phyloP scores from a whole-genome alignment of 1,140 invertebrate species.

The Lanistes nyassanus region DNA sequence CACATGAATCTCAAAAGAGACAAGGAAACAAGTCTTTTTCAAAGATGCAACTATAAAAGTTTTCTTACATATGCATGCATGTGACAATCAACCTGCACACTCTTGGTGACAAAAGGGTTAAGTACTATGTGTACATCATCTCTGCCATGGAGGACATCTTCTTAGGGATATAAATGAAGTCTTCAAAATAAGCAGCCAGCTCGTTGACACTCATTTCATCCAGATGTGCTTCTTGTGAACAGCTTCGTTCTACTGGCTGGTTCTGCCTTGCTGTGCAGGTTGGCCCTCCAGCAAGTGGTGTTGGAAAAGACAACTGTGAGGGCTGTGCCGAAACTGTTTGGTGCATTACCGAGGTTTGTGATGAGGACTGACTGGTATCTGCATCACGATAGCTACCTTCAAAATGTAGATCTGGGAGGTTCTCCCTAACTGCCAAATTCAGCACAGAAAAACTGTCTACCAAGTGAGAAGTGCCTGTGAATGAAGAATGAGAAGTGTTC shows the following conservation, averaged over 20 bases:
- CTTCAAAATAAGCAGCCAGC: constrained; percentile 64
- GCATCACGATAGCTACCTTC: constrained; percentile 10
- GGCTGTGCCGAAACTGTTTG: constrained; percentile 3
- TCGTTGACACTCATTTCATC: constrained; percentile 62
- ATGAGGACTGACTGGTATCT: background rate
- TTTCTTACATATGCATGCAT: too few relatives aligned
- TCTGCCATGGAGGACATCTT: constrained; percentile 67
- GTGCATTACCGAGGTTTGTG: constrained; percentile 7
- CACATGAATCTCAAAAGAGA: too few relatives aligned
- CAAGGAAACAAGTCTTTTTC: too few relatives aligned
- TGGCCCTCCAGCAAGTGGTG: background rate
- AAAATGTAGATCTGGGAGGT: constrained; percentile 11
- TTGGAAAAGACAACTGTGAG: background rate
- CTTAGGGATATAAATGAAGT: constrained; percentile 64
- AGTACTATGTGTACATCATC: constrained; percentile 64
- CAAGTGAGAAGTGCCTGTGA: too few relatives aligned
- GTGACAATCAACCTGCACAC: too few relatives aligned
- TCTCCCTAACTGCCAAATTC: background rate
- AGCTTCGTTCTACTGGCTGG: constrained; percentile 39
- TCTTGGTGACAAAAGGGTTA: background rate
- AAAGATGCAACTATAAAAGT: too few relatives aligned
- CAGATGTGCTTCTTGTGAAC: constrained; percentile 58
- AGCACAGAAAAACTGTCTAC: background rate
- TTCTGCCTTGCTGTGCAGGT: constrained; percentile 11
- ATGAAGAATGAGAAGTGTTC: too few relatives aligned